Base-by-base conservation (phyloP, 2,797 vertebrate species). In the Pelodytes ibericus region DNA sequence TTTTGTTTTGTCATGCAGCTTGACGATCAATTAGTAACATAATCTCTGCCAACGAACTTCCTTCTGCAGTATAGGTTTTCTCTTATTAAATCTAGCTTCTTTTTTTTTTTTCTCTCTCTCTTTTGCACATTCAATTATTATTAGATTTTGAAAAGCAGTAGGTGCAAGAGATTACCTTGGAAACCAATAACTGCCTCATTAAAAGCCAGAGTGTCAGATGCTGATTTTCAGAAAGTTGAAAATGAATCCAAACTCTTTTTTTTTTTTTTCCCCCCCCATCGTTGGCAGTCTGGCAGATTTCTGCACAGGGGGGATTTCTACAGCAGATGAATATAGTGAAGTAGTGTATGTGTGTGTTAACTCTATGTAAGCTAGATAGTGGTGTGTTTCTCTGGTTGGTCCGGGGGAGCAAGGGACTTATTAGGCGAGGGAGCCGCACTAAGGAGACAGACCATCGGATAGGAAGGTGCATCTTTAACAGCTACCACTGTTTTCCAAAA, bases 81-180 rank as follows among this genome's bases (percentile, higher is more conserved):
- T 82, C 85, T 86, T 86, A 88, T 86, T 85, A 88, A 87, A 86
- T 83, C 80, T 82, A 80, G 84, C 84, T 84, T 83, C 80, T 84
- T 86, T 81, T 81, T 86, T 70, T 65, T 80, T 83, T 83, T 87
- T 82, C 84, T 73, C 58, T 77, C 80, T 83, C 85, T 80, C 82
- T 83, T 87, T 80, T 81, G 86, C 86, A 84, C 84, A 84, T 87
- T 88, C 87, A 88, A 89, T 88, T 87, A 87, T 89, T 87, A 88
- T 88, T 87, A 84, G 85, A 86, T 87, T 44, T 44, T 44, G 83
- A 87, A 88, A 86, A 86, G 83, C 88, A 87, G 84, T 81, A 87
- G 85, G 82, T 85, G 85, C 82, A 82, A 84, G 73, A 0, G 0
- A 84, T 86, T 84, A 82, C 86, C 82, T 81, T 80, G 84, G 84